A percentile compares a stretch with the other conserved stretches of the same genome.
Conservation (phyloP, 2,113 vertebrate genomes). For the Suncus etruscus region DNA sequence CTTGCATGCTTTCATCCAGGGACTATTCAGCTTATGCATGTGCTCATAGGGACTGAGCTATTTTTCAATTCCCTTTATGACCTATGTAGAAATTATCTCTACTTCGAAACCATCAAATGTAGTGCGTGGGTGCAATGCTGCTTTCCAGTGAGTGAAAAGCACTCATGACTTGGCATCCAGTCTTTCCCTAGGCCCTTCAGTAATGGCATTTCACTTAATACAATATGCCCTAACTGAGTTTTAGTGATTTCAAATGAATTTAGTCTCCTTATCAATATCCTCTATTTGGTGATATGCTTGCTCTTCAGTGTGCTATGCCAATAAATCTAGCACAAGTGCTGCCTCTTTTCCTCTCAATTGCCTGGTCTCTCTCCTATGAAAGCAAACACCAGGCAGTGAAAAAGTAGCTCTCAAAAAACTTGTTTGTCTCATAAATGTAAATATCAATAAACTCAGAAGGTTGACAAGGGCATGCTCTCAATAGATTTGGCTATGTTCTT, state of each 20-base stretch:
- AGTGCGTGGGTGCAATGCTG: slow-evolving; percentile 56
- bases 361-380: slow-evolving; percentile 66
- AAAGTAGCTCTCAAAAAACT: slow-evolving; percentile 59
- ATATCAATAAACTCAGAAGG: slow-evolving; percentile 72
- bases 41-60: slow-evolving; percentile 72
- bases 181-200: slow-evolving; percentile 72
- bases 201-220: slow-evolving; percentile 78
- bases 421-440: slow-evolving; percentile 76
- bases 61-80: slow-evolving; percentile 81
- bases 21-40: slow-evolving; percentile 58
- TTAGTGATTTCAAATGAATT: slow-evolving; percentile 77
- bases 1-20: slow-evolving; percentile 45
- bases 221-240: slow-evolving; percentile 78
- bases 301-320: slow-evolving; percentile 75
- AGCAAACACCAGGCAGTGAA: slow-evolving; percentile 66
- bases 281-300: slow-evolving; percentile 65
- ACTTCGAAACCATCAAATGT: slow-evolving; percentile 68
- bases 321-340: slow-evolving; percentile 72
- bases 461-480: slow-evolving; percentile 61
- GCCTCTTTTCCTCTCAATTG: slow-evolving; percentile 56
- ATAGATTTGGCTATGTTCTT: slow-evolving; percentile 40
- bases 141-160: slow-evolving; percentile 77
- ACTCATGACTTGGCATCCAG: slow-evolving; percentile 77
- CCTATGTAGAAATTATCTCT: slow-evolving; percentile 79
- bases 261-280: slow-evolving; percentile 74